Percentiles rank a stretch among this genome's conserved stretches.
These are phyloP conservation scores for Platycheirus rosarum DNA, from an alignment of 2,888 invertebrate genomes.

Conservation along the genomic window DNA sequence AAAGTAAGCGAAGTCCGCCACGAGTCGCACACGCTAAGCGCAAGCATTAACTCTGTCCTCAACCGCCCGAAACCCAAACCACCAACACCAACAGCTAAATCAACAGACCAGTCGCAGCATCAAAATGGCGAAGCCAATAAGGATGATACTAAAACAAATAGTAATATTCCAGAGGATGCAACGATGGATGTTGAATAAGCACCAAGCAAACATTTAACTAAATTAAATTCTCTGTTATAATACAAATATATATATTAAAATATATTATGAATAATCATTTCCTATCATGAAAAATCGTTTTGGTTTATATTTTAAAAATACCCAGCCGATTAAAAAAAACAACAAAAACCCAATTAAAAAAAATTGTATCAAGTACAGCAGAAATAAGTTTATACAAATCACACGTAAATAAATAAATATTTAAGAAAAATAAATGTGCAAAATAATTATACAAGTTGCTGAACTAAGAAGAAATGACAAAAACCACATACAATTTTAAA, in stretches of 20 bases:
- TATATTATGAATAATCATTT: conserved; percentile 54
- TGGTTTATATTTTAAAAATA: conserved; percentile 39
- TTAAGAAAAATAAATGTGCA: conserved; percentile 35
- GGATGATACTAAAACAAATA: conserved; percentile 72
- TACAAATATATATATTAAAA: conserved; percentile 50
- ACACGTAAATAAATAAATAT: conserved; percentile 43
- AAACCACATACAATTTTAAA: conserved; percentile 45
- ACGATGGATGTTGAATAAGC: conserved; percentile 81
- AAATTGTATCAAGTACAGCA: too few species aligned
- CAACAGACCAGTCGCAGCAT: conserved; percentile 75
- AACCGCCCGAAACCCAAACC: conserved; percentile 96
- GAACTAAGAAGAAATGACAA: too few species aligned
- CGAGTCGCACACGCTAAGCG: conserved; percentile 86
- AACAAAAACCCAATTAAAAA: background rate
- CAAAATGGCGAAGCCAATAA: conserved; percentile 77
- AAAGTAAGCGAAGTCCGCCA: conserved; percentile 90
- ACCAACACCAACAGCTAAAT: conserved; percentile 84
- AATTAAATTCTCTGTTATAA: conserved; percentile 70
- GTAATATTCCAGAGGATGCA: conserved; percentile 77
- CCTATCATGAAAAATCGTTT: conserved; percentile 41
- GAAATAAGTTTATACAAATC: conserved; percentile 45
- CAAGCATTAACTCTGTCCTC: conserved; percentile 88
- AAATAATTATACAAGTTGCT: conserved; percentile 8
- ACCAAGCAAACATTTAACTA: conserved; percentile 51
- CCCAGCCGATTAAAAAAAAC: background rate